Base-by-base conservation (phyloP, 2,113 vertebrate genomes). In the Cepphus grylle region DNA sequence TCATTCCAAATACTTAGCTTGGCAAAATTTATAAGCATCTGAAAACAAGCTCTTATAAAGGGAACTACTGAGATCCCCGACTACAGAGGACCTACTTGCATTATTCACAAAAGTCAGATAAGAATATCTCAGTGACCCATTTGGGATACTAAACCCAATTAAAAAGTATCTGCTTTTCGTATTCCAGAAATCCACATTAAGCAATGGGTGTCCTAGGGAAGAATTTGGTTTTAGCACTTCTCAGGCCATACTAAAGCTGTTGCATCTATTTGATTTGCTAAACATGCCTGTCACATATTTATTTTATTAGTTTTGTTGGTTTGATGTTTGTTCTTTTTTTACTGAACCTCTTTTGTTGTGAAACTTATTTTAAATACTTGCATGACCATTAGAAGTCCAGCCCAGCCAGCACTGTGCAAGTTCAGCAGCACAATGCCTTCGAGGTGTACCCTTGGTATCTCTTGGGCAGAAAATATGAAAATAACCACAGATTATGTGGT, bases 1-100 rank as follows among this genome's bases (percentile, higher is more conserved):
- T 96, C 50, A 88, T 94, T 69, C 38, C 55, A 40, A 78, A 86
- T 90, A 91, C 89, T 95, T 92, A 59, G 72, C 81, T 86, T 92
- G 80, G 88, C 79, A 92, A 93, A 95, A 92, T 59, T 74, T 88
- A 43, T 74, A 81, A 88, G 50, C n/a, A 62, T 43, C 56, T 93
- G 45, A 52, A 88, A 94, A 81, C 55, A 90, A 81, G 52, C 6
- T 55, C 18, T 81, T 86, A 27, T 26, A 61, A 86, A 88, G n/a
- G 52, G 11, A 88, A 49, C 55, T 92, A 1, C 3, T 81, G 78
- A 74, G 67, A 78, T 81, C 23, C 52, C 29, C 29, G 55, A 26
- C 90, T 97, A 34, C n/a, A 78, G 47, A 74, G 23, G 32, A 67
- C 30, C 67, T 83, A 8, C 47, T 69, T 88, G 70, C 0, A 0